Evolutionary conservation across 2,113 vertebrate genomes (phyloP), one percentile per base, ranked within the genome.

Genomic region (Oriolus oriolus): DNA sequence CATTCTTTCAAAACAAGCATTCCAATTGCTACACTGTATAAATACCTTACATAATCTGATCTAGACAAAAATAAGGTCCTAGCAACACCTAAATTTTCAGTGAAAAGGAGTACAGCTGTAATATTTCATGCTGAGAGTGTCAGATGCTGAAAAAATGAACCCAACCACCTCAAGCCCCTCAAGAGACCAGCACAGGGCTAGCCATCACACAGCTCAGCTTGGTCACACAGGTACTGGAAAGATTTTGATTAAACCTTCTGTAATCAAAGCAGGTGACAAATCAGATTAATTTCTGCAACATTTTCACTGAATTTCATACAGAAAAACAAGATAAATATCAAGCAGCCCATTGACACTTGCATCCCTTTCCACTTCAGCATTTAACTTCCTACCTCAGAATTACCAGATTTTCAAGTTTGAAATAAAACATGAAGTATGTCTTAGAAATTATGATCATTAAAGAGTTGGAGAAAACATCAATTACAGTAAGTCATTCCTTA

Each of bases 381-480:
- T 69, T 69, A 85, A 79, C 28, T 85, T 80, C 20, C 66, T 80
- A 82, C 24, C 65, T 93, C 77, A 75, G 66, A 91, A 95, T 45
- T 61, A 83, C 8, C 26, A 68, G 20, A 93, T 83, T 79, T 87
- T 68, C 13, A 53, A 69, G 78, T 22, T 28, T 61, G 37, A 94
- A 95, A 87, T 75, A 87, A 97, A 96, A 93, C 0, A 0, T 20
- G 90, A 76, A 86, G 53, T 50, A 68, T 4, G 14, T 61, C 50
- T 88, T 70, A 45, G 59, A 90, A 93, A 92, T 60, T 2, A 90
- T 15, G 31, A 93, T 93, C 71, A 81, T 88, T 95, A 92, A 90
- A 83, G 50, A 84, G 37, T 14, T 50, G 45, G 23, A 83, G 75
- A 96, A 97, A 95, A 91, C 85, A 92, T 57, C 60, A 77, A 88